Base-by-base conservation (phyloP, 1,140 invertebrate genomes). In the Dinothrombium tinctorium region DNA sequence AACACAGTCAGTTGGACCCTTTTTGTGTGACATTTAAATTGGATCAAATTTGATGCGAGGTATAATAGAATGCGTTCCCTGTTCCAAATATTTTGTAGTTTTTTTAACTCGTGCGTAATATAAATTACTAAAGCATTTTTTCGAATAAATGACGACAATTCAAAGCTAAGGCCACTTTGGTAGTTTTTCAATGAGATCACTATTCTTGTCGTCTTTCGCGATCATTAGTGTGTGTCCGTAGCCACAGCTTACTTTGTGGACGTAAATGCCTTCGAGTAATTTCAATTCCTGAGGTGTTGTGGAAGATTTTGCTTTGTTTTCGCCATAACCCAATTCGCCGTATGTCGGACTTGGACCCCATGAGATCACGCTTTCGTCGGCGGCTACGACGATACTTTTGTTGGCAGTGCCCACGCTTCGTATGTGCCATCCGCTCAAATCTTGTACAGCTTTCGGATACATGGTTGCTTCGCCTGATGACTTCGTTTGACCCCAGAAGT, bases 361-460 rank as follows among this genome's bases (percentile, higher is more conserved):
- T 26, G 75, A 75, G 45, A 90, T 81, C 11, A 86, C 68, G 12
- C 73, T 76, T 28, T 87, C 78, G 55, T 92, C 84, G 2, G 84
- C 83, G 7, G 78, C 72, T 26, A 87, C 70, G 23, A 89, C 71
- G 38, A 87, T 74, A 33, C 76, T 81, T 1, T 39, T 32, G 40
- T 49, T 53, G 9, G 47, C 46, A 48, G 74, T 74, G 3, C 72
- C 81, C 24, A 89, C 67, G 48, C 72, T 71, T 39, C 76, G 68
- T 11, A 92, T 75, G 45, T 77, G 74, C 84, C 84, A 90, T 0
- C 84, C 82, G 47, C 72, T 71, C 2, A 92, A 59, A 62, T 92
- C 84, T 50, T 81, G 79, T 2, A 92, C 74, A 4, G 82, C 79
- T 57, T 92, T 90, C 0, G 84, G 84, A 56, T 92, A 92, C 84